These are phyloP conservation scores for Caenorhabditis inopinata DNA, from an alignment of 1,140 invertebrate genomes.

Conservation along the genomic window DNA sequence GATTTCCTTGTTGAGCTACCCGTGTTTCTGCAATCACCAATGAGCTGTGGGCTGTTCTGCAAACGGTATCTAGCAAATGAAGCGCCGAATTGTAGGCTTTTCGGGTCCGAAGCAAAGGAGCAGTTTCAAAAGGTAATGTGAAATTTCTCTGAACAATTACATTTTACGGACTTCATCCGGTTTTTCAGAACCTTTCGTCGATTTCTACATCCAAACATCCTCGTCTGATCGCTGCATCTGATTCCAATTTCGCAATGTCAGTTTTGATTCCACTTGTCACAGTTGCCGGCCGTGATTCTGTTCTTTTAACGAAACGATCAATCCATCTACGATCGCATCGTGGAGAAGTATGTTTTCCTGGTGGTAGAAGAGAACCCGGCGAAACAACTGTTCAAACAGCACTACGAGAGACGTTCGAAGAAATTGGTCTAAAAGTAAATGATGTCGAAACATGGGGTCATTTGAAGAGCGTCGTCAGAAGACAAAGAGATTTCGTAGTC, in stretches of 20 bases:
- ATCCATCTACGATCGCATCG: slow-evolving; percentile 30
- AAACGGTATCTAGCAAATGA: neutral
- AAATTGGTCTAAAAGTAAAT: neutral
- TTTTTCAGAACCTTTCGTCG: neutral
- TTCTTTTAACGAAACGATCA: slow-evolving; percentile 36
- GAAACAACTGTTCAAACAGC: slow-evolving; percentile 15
- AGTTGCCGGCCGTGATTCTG: neutral
- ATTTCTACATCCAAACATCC: neutral
- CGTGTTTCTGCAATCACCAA: no score
- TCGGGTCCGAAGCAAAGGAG: neutral
- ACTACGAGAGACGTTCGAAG: slow-evolving; percentile 21
- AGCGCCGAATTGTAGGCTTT: neutral
- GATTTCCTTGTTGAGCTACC: no score
- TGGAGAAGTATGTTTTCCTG: slow-evolving; percentile 37
- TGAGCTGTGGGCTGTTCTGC: neutral
- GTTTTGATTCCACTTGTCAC: neutral
- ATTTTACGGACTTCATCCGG: neutral
- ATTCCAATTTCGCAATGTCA: neutral
- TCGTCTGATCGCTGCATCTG: neutral
- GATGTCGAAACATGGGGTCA: slow-evolving; percentile 31
- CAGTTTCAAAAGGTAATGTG: neutral
- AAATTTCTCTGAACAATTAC: neutral
- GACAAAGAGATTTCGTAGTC: neutral
- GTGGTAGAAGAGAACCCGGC: neutral
- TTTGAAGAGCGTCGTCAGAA: neutral